phyloP scores from a whole-genome alignment of 2,113 vertebrate species.

The Cololabis saira region DNA sequence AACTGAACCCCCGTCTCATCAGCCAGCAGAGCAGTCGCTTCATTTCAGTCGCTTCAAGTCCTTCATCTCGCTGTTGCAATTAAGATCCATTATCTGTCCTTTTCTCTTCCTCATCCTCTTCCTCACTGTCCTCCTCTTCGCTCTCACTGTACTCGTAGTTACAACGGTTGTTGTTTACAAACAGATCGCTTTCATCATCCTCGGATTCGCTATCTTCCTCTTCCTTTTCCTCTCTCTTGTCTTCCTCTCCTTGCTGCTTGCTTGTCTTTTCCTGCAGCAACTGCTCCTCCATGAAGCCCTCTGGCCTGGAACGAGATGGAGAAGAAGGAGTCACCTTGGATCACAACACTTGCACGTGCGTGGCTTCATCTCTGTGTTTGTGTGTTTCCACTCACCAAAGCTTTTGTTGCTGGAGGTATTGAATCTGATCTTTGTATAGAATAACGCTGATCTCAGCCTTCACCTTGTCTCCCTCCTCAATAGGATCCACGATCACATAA shows the following conservation, averaged over 20 bases:
- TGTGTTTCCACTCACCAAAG: conserved; percentile 79
- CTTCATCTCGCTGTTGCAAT: neutral
- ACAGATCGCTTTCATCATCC: conserved; percentile 87
- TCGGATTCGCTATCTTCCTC: conserved; percentile 77
- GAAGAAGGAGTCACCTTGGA: neutral
- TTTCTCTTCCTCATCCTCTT: conserved; percentile 68
- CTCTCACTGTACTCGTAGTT: conserved; percentile 87
- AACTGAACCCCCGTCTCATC: neutral
- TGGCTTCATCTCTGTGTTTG: neutral
- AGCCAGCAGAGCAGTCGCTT: conserved; percentile 11
- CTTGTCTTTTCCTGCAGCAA: conserved; percentile 30
- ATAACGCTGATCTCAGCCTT: conserved; percentile 91
- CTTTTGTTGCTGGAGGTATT: conserved; percentile 84
- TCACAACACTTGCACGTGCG: neutral
- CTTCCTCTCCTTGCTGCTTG: conserved; percentile 19
- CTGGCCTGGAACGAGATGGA: conserved; percentile 64
- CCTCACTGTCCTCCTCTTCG: conserved; percentile 80
- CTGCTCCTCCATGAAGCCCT: conserved; percentile 60
- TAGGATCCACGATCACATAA: conserved; percentile 92
- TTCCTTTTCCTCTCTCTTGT: conserved; percentile 25
- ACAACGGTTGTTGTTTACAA: conserved; percentile 90
- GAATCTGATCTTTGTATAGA: conserved; percentile 89
- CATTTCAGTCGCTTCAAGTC: conserved; percentile 8
- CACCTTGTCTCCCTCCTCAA: conserved; percentile 92
- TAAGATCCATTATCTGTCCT: conserved; percentile 45